These are phyloP conservation scores for Lepidochrysops patricia DNA, from an alignment of 2,888 invertebrate genomes.

Conservation along the genomic window DNA sequence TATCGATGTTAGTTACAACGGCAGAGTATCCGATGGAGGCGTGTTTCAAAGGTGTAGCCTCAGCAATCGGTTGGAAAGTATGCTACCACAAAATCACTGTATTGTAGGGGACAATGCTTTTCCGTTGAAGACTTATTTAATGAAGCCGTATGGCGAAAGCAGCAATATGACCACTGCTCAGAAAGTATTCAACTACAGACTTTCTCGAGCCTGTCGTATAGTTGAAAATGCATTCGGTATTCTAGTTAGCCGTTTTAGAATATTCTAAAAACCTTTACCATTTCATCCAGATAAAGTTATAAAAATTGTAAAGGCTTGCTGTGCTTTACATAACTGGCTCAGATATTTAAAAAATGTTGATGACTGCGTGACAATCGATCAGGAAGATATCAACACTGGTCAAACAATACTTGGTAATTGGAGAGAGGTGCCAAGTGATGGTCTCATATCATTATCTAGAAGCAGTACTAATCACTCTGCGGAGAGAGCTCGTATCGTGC, in stretches of 20 bases:
- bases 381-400: background rate
- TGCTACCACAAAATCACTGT: slow-evolving; percentile 20
- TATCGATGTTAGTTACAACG: too few species aligned
- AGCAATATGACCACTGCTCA: slow-evolving; percentile 16
- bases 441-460: background rate
- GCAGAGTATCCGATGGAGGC: too few species aligned
- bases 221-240: slow-evolving; percentile 25
- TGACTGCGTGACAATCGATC: slow-evolving; percentile 5
- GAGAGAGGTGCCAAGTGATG: background rate
- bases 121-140: slow-evolving; percentile 19
- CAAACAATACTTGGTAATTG: background rate
- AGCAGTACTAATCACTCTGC: background rate
- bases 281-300: slow-evolving; percentile 13
- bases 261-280: slow-evolving; percentile 20
- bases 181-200: slow-evolving; percentile 22
- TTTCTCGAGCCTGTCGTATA: slow-evolving; percentile 20
- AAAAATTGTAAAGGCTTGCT: slow-evolving; percentile 22
- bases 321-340: slow-evolving; percentile 26
- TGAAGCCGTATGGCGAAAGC: slow-evolving; percentile 20
- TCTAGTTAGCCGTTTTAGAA: slow-evolving; percentile 23
- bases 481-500: background rate
- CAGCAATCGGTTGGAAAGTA: slow-evolving; percentile 19
- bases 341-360: slow-evolving; percentile 20
- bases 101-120: slow-evolving; percentile 21
- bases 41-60: background rate